Evolutionary conservation across 2,888 invertebrate species (phyloP), one percentile per base, ranked within the genome.

Genomic region (Thera obeliscata): DNA sequence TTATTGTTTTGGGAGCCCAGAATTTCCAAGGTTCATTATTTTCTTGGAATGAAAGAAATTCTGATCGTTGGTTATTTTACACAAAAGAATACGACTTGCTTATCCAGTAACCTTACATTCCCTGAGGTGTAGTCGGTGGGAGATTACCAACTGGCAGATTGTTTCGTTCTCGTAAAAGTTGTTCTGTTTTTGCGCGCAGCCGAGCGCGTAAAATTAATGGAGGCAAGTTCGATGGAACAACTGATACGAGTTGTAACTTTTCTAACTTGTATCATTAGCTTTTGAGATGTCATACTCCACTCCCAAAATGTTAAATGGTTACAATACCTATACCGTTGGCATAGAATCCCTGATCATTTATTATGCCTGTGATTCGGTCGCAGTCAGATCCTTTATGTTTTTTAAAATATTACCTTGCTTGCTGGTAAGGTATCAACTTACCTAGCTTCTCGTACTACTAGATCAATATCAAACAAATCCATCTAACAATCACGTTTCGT

Each of bases 131-230:
- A 69, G 60, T 69, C 64, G 60, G 69, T 66, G 66, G 62, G 59
- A 66, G 58, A 69, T 69, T 66, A 69, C 66, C 36, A 61, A 57
- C 63, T 57, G 67, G 66, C 68, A 66, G 76, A 74, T 75, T 80
- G 72, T 79, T 77, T 79, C 67, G 63, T 74, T 81, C 35, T 50
- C 77, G 78, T 84, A 82, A 79, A 83, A 83, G 78, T 82, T 82
- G 78, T 80, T 81, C 76, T 79, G 77, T 84, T 83, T 79, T 77
- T 74, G 74, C 70, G 74, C 74, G 75, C 80, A 79, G 72, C 78
- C 74, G 74, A 72, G 78, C 78, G 76, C 69, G 77, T 77, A 78
- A 79, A 84, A 86, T 86, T 82, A 85, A 82, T 85, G 80, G 76
- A 66, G 75, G 71, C 66, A 73, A 78, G 77, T 81, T 84, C 75